These are phyloP conservation scores for Helicoverpa zea DNA, from an alignment of 1,140 invertebrate species.

Conservation along the genomic window DNA sequence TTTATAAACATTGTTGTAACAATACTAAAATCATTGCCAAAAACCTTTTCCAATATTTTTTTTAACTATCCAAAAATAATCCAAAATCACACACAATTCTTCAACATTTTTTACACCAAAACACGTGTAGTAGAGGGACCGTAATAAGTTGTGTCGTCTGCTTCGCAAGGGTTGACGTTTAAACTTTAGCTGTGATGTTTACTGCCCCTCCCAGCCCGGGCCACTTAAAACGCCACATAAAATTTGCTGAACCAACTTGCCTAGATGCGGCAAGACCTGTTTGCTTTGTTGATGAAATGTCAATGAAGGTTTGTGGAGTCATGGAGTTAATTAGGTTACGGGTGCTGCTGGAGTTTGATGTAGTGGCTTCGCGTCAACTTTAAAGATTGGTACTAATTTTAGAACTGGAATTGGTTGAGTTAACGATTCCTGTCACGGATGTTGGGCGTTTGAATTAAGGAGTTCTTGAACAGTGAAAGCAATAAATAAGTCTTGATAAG, in stretches of 20 bases:
- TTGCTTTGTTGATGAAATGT: constrained; percentile 39
- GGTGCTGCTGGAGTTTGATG: constrained; percentile 7
- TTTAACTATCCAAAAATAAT: not conserved
- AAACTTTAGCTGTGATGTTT: constrained; percentile 77
- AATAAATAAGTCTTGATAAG: too few species aligned
- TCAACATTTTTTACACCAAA: constrained; percentile 62
- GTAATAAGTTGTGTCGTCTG: constrained; percentile 74
- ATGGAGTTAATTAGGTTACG: constrained; percentile 22
- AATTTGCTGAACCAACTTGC: constrained; percentile 54
- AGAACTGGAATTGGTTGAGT: too few species aligned
- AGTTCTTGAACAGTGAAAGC: too few species aligned
- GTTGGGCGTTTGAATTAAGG: too few species aligned
- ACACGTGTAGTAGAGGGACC: constrained; percentile 69
- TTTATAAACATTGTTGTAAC: too few species aligned
- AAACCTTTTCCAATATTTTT: too few species aligned
- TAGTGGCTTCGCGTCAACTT: not conserved
- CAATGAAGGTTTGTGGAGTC: constrained; percentile 31
- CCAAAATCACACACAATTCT: not conserved
- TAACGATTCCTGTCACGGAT: too few species aligned
- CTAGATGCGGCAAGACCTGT: constrained; percentile 55
- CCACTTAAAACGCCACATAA: constrained; percentile 75
- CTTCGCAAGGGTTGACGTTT: constrained; percentile 75
- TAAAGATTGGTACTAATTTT: not conserved
- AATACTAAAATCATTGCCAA: too few species aligned
- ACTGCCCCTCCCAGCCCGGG: constrained; percentile 61